Conservation (phyloP, 2,888 invertebrate species). For the Timema cristinae region DNA sequence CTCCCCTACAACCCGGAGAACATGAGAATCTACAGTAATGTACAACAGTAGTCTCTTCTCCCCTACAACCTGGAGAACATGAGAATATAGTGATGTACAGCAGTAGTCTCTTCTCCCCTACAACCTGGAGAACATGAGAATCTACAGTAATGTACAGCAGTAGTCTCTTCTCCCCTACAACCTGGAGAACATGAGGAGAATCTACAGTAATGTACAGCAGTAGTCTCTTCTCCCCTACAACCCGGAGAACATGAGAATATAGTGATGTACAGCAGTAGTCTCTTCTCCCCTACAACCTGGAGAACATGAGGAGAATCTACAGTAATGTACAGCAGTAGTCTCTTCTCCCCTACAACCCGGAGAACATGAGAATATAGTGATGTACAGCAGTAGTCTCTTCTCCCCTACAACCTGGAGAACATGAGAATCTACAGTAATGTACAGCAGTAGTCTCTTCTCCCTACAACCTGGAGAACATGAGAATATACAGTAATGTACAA, state of each 20-base stretch:
- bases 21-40: conserved; percentile 60
- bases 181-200: conserved; percentile 54
- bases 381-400: conserved; percentile 83
- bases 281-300: conserved; percentile 83
- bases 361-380: conserved; percentile 56
- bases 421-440: no score
- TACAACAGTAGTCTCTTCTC: conserved; percentile 84
- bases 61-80: conserved; percentile 66
- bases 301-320: conserved; percentile 53
- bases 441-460: no score
- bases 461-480: no score
- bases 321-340: conserved; percentile 77
- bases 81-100: conserved; percentile 71
- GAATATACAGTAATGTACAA: no score
- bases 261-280: conserved; percentile 77
- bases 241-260: conserved; percentile 56
- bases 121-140: conserved; percentile 57
- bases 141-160: conserved; percentile 74
- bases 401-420: conserved; percentile 69
- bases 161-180: conserved; percentile 86
- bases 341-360: conserved; percentile 83
- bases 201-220: conserved; percentile 74
- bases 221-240: conserved; percentile 86
- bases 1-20: conserved; percentile 69
- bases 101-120: conserved; percentile 85